Evolutionary conservation across 2,888 invertebrate genomes (phyloP).

Genomic region (Euproctis similis): DNA sequence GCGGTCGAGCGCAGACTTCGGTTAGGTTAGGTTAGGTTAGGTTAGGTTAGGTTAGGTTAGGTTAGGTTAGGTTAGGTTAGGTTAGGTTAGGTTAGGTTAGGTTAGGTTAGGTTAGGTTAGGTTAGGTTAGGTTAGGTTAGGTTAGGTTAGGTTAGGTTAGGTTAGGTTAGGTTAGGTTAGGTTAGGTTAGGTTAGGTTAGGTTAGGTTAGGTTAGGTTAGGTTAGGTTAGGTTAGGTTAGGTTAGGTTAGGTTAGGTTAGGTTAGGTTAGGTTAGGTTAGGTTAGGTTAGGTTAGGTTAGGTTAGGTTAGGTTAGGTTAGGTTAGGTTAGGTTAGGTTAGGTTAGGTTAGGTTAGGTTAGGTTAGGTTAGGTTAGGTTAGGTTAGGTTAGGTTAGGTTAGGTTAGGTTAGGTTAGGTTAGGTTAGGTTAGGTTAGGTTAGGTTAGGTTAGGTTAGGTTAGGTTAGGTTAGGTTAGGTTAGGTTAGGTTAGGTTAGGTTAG

Average conservation of each 20-base stretch:
- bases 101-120: conserved; percentile 20
- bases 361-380: conserved; percentile 6
- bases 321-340: conserved; percentile 10
- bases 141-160: conserved; percentile 22
- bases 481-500: conserved; percentile 12
- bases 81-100: conserved; percentile 17
- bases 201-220: conserved; percentile 18
- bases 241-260: conserved; percentile 6
- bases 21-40: too few species aligned
- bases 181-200: conserved; percentile 14
- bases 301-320: conserved; percentile 3
- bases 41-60: conserved; percentile 8
- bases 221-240: conserved; percentile 11
- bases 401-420: conserved; percentile 7
- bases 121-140: conserved; percentile 14
- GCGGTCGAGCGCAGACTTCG: too few species aligned
- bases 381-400: conserved; percentile 7
- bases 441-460: conserved; percentile 10
- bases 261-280: conserved; percentile 9
- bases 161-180: conserved; percentile 9
- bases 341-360: conserved; percentile 9
- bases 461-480: conserved; percentile 12
- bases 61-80: conserved; percentile 15
- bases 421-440: conserved; percentile 8
- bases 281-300: conserved; percentile 17